Evolutionary conservation across 2,888 invertebrate species (phyloP), one percentile per base, ranked within the genome.

Genomic region (Sarcophaga rosellei): DNA sequence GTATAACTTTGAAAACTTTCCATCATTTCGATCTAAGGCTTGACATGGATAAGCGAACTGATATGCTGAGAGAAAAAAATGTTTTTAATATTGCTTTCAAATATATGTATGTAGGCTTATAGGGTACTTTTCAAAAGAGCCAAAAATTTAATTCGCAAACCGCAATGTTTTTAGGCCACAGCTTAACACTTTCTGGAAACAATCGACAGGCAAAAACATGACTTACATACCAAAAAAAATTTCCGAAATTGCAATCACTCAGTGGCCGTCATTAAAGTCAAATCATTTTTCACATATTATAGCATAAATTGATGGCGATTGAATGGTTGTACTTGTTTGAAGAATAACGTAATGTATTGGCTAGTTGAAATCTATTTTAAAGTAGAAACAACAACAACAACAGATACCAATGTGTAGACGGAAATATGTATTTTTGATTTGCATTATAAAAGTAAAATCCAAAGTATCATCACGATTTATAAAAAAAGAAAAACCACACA

Each of bases 211-310:
- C 65, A 53, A 78, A 82, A 79, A 59, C 68, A 76, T 84, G 81
- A 86, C 53, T 75, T 78, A 69, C 65, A 66, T 17, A 12, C n/a
- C n/a, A 76, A 79, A 62, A 69, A 62, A 45, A 73, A 3, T 17
- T 10, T 61, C 10, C 69, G 72, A 62, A 17, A 75, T 74, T 80
- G 61, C 79, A 86, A 80, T 91, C 91, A 89, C 89, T 92, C 92
- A 89, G 92, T 92, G 92, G 92, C 92, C 89, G 88, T 90, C 91
- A 92, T 92, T 92, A 92, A 91, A 92, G 92, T 92, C 91, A 91
- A 92, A 92, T 92, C 90, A 92, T 92, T 92, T 92, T 92, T 92
- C 92, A 91, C 91, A 92, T 92, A 81, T 86, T 84, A 75, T 44
- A 62, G 65, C 70, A 20, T 44, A 21, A 63, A 86, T 78, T 77